Base-by-base conservation (phyloP, 2,113 vertebrate species). In the Centropus unirufus region DNA sequence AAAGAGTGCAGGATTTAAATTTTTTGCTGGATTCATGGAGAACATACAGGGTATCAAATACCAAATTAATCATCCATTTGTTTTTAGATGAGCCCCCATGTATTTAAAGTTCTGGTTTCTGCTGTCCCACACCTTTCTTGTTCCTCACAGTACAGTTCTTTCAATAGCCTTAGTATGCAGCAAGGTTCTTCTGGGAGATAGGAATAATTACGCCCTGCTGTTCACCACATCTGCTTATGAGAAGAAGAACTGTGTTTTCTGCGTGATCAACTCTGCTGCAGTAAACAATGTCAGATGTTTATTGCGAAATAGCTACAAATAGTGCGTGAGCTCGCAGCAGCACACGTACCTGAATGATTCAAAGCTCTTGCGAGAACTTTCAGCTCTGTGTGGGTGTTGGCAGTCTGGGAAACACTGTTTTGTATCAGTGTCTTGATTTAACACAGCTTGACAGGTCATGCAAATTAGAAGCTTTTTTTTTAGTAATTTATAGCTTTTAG, bases 171-270 rank as follows among this genome's bases (percentile, higher is more conserved):
- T 96, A 66, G 74, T 76, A 68, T 55, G 59, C 88, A 74, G 81
- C 79, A 24, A 49, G 24, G 2, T 89, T 91, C 49, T 62, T 92
- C 72, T 89, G 77, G 87, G 94, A 51, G 68, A 68, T 36, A 19
- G 32, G 93, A 87, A 92, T 92, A 96, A 95, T 95, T 96, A 84
- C 36, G 72, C 49, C 76, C 80, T 97, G 91, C 89, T 80, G 64
- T 46, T 96, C 92, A 91, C 77, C 87, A 93, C 93, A 97, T 92
- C 80, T 92, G 93, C 55, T 95, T 88, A 63, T 52, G 67, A 89
- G 90, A 97, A 92, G 11, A 90, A 62, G 64, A 96, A 89, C 62
- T 17, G 29, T 42, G 34, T 69, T 94, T 94, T 89, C 83, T 93
- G 61, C 61, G 63, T 68, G 63, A 83, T 74, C 90, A 91, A 32